phyloP scores from a whole-genome alignment of 2,888 invertebrate genomes.

The Odontocolon sp. region DNA sequence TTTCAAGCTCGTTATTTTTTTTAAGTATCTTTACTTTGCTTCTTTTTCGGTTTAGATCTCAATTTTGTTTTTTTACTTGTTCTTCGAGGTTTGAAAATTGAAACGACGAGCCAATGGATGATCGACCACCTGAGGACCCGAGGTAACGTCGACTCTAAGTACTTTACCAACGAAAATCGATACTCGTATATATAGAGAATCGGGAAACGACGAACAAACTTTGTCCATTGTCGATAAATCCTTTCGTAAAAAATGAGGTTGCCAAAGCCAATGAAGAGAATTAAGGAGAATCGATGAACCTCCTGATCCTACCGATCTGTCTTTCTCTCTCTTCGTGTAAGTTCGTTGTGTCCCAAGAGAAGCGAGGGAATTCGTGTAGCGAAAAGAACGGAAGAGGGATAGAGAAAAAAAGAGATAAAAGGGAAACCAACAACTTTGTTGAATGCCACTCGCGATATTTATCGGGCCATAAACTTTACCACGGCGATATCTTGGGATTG shows the following conservation, averaged over 20 bases:
- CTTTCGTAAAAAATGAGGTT: neutral
- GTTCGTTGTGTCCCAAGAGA: neutral
- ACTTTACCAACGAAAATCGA: constrained; percentile 23
- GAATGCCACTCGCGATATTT: constrained; percentile 28
- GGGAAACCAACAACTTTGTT: neutral
- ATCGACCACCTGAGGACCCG: constrained; percentile 14
- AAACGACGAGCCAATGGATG: neutral
- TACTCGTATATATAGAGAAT: constrained; percentile 18
- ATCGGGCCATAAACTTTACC: constrained; percentile 28
- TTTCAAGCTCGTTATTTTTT: too few relatives aligned
- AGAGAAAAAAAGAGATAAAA: constrained; percentile 10
- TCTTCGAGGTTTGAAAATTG: too few relatives aligned
- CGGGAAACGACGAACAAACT: constrained; percentile 4
- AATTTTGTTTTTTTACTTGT: too few relatives aligned
- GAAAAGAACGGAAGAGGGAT: neutral
- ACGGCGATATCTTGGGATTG: constrained; percentile 33
- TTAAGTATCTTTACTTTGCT: too few relatives aligned
- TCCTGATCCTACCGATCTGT: neutral
- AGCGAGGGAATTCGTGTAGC: too few relatives aligned
- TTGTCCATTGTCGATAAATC: constrained; percentile 17
- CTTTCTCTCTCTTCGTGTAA: too few relatives aligned
- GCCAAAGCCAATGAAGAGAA: neutral
- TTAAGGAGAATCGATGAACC: neutral
- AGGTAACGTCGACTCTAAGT: neutral
- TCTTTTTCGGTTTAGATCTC: too few relatives aligned